Percentiles rank a stretch among this genome's conserved stretches.
phyloP scores from a whole-genome alignment of 2,888 invertebrate species.

The Leptinotarsa peninsularis region DNA sequence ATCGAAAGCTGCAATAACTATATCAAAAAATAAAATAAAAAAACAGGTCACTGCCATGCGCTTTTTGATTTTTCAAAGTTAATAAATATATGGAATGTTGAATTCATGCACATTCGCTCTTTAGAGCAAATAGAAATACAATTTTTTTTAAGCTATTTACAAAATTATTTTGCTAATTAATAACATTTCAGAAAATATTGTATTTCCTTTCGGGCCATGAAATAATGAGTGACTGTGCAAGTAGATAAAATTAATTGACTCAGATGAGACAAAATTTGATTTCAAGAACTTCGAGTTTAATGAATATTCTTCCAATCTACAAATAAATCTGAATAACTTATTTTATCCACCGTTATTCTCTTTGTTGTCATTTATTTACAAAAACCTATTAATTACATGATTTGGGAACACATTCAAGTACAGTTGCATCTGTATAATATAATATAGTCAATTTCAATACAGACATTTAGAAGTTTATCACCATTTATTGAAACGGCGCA shows the following conservation, averaged over 20 bases:
- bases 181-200: constrained; percentile 25
- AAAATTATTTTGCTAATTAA: not conserved
- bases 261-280: not conserved
- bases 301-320: not conserved
- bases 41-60: constrained; percentile 27
- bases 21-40: constrained; percentile 27
- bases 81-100: constrained; percentile 43
- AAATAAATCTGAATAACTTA: constrained; percentile 4
- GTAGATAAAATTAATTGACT: constrained; percentile 27
- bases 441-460: constrained; percentile 27
- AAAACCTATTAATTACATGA: constrained; percentile 29
- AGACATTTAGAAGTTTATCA: constrained; percentile 47
- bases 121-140: constrained; percentile 24
- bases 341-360: constrained; percentile 38
- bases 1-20: constrained; percentile 51
- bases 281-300: not conserved
- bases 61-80: constrained; percentile 29
- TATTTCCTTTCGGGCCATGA: constrained; percentile 29
- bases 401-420: constrained; percentile 51
- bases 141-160: constrained; percentile 13
- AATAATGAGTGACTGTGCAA: constrained; percentile 16
- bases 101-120: constrained; percentile 25
- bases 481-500: constrained; percentile 51
- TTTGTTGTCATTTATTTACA: constrained; percentile 47
- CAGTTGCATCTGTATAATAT: constrained; percentile 43